These are phyloP conservation scores for Leiothrix lutea DNA, from an alignment of 2,113 vertebrate genomes.

Conservation along the genomic window DNA sequence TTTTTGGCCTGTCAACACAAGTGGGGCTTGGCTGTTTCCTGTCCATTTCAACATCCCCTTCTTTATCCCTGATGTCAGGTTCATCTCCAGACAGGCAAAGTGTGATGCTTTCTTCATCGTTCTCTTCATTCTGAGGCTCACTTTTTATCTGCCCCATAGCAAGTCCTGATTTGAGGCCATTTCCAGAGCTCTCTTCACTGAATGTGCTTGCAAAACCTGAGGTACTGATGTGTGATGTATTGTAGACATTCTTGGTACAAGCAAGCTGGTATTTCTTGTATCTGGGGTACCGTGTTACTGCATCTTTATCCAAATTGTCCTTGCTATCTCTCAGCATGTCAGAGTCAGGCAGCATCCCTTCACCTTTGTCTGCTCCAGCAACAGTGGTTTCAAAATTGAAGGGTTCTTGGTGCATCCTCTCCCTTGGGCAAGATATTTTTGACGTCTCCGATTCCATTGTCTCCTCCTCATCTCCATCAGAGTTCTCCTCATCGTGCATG, in stretches of 20 bases:
- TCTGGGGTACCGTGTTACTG: conserved; percentile 89
- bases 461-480: conserved; percentile 84
- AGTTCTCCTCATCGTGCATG: conserved; percentile 77
- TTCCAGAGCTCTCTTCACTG: conserved; percentile 78
- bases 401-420: conserved; percentile 76
- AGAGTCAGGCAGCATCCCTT: conserved; percentile 73
- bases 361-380: conserved; percentile 77
- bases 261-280: conserved; percentile 99
- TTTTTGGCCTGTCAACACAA: conserved; percentile 79
- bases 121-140: conserved; percentile 85
- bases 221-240: conserved; percentile 94
- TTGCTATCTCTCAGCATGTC: conserved; percentile 75
- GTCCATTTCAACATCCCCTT: conserved; percentile 87
- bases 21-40: conserved; percentile 79
- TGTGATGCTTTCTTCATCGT: conserved; percentile 85
- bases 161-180: conserved; percentile 78
- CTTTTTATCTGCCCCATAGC: conserved; percentile 89
- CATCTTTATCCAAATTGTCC: conserved; percentile 84
- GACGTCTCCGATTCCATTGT: conserved; percentile 79
- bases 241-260: conserved; percentile 97
- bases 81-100: conserved; percentile 92
- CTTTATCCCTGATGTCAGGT: conserved; percentile 84
- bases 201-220: conserved; percentile 99
- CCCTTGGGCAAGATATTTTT: conserved; percentile 81
- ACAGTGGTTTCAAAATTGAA: conserved; percentile 74